Conservation (phyloP, 1,140 invertebrate species). For the Diploscapter pachys region DNA sequence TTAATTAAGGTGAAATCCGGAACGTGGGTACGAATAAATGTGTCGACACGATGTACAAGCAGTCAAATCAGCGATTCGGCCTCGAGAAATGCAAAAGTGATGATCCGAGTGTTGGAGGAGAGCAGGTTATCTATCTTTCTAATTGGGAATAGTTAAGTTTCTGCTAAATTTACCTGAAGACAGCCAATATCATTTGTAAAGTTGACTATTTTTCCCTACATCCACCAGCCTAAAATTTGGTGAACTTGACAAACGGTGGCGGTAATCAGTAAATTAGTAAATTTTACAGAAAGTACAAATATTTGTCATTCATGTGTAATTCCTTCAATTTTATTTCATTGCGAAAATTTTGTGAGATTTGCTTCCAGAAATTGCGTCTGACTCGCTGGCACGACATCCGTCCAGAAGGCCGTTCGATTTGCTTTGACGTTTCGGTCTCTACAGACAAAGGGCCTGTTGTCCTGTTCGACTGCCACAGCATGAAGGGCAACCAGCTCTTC, state of each 20-base stretch:
- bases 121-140: constrained; percentile 60
- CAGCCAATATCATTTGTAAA: too few relatives aligned
- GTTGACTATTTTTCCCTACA: too few relatives aligned
- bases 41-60: constrained; percentile 72
- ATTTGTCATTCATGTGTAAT: too few relatives aligned
- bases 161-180: background rate
- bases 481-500: constrained; percentile 89
- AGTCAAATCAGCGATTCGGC: constrained; percentile 69
- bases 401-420: constrained; percentile 74
- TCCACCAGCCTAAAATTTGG: too few relatives aligned
- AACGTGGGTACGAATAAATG: constrained; percentile 72
- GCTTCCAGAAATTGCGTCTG: constrained; percentile 66
- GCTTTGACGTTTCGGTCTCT: constrained; percentile 83
- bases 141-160: background rate
- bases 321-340: too few relatives aligned
- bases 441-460: constrained; percentile 72
- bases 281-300: too few relatives aligned
- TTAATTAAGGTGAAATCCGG: constrained; percentile 65
- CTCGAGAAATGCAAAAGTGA: constrained; percentile 68
- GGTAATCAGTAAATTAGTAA: too few relatives aligned
- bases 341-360: background rate
- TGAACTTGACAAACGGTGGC: too few relatives aligned
- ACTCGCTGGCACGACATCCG: constrained; percentile 89
- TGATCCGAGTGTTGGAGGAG: constrained; percentile 63
- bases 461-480: constrained; percentile 75